A percentile compares a stretch with the other conserved stretches of the same genome.
phyloP scores from a whole-genome alignment of 2,113 vertebrate genomes.

The Egretta garzetta region DNA sequence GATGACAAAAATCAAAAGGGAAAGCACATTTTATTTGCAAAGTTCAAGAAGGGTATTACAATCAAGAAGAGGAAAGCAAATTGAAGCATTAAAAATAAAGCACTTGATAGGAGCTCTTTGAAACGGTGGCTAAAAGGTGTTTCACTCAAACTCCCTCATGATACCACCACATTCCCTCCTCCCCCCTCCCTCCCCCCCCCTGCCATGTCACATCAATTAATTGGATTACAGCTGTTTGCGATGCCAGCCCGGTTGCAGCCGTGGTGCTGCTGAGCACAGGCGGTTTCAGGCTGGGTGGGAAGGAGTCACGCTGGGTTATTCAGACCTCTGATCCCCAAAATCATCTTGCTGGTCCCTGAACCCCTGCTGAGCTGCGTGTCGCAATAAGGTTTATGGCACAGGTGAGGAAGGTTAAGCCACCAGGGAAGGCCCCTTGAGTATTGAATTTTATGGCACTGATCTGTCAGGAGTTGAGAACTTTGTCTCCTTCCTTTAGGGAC shows the following conservation, averaged over 20 bases:
- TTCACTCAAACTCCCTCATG: background rate
- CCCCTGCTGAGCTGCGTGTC: rapidly evolving
- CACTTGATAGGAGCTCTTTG: slow-evolving; percentile 36
- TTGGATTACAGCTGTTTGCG: background rate
- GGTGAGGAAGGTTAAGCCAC: background rate
- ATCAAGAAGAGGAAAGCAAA: slow-evolving; percentile 63
- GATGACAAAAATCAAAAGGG: slow-evolving; percentile 62
- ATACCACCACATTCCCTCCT: background rate
- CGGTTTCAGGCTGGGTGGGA: background rate
- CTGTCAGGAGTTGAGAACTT: background rate
- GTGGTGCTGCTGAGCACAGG: background rate
- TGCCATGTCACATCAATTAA: background rate
- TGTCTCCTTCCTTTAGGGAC: background rate
- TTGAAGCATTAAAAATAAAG: slow-evolving; percentile 61
- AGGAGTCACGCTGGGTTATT: background rate
- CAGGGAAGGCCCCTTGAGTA: background rate
- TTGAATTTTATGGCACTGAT: background rate
- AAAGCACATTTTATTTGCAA: slow-evolving; percentile 61
- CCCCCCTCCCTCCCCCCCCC: rapidly evolving
- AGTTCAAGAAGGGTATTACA: slow-evolving; percentile 69
- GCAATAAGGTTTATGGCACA: background rate
- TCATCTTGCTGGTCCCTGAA: background rate
- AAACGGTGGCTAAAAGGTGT: slow-evolving; percentile 3
- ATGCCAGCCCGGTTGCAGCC: rapidly evolving
- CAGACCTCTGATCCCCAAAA: background rate